Base-by-base conservation (phyloP, 2,888 invertebrate genomes). In the Himalopsyche anomala region DNA sequence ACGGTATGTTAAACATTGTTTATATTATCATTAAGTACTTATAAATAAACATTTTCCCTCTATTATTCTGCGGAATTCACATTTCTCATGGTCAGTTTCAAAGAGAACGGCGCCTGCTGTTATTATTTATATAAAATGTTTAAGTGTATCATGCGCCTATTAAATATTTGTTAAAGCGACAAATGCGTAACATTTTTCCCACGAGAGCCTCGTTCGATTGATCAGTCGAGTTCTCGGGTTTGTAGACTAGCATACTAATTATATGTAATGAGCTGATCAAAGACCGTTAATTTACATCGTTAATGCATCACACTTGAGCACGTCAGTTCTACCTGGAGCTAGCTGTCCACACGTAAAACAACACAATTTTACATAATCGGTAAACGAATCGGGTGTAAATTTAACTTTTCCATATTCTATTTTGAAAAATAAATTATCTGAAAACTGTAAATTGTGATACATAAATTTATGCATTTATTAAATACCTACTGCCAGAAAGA, bases 211-310 rank as follows among this genome's bases (percentile, higher is more conserved):
- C 17, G 80, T 38, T 40, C 38, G 36, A 80, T 80, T 80, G 80
- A 62, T 80, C 80, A 80, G 28, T 62, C 62, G 19, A 28, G 38
- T 80, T 40, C n/a, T 36, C 40, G 11, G n/a, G 74, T 38, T 19
- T 74, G 28, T 38, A 42, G 80, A n/a, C 80, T 42, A 42, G 80
- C 19, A 80, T 80, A 42, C 80, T 80, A 80, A 80, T 80, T 80
- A 80, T 80, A 42, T 42, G 80, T 80, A 80, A 80, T 80, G 80
- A 80, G 80, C 80, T 42, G 80, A 80, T 80, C 80, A 80, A 80
- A 80, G 40, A 36, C n/a, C 62, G 62, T 62, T 62, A 62, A 62
- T 62, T 62, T 62, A 11, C 19, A 62, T 62, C 62, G 62, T 62
- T 62, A 62, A 62, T 28, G 28, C 62, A 62, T 28, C 62, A 62